Conservation (phyloP, 2,888 invertebrate genomes). For the Crepidodera aurea region DNA sequence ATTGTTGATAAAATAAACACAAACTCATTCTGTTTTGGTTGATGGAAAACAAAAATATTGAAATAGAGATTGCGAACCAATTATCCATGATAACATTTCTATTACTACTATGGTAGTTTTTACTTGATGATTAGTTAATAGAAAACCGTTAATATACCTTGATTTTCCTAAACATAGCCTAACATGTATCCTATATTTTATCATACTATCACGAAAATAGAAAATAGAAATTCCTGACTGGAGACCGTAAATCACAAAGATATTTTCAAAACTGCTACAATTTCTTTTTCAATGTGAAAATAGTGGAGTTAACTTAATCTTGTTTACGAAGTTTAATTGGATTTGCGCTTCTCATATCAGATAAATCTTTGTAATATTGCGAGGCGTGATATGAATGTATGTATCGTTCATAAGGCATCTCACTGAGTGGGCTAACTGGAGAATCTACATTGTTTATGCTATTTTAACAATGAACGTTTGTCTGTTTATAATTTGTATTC, state of each 20-base stretch:
- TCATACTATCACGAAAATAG: too few species aligned
- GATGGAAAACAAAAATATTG: slow-evolving; percentile 39
- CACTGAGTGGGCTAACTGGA: background rate
- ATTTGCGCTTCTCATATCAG: background rate
- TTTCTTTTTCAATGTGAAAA: slow-evolving; percentile 1
- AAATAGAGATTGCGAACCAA: slow-evolving; percentile 47
- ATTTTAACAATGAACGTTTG: too few species aligned
- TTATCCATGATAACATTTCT: slow-evolving; percentile 32
- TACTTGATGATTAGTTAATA: background rate
- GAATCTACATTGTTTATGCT: too few species aligned
- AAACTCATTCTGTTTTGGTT: background rate
- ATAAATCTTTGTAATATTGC: background rate
- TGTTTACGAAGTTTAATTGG: slow-evolving; percentile 3
- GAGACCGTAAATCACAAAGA: too few species aligned
- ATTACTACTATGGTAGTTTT: background rate
- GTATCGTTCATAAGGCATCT: background rate
- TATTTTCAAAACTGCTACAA: background rate
- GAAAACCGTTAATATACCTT: background rate
- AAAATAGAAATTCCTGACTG: too few species aligned
- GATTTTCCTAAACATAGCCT: background rate
- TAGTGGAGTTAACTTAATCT: background rate
- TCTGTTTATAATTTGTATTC: too few species aligned
- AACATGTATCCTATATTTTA: too few species aligned
- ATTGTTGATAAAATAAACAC: background rate
- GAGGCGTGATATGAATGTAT: background rate